A percentile compares a stretch with the other conserved stretches of the same genome.
Evolutionary conservation across 2,888 invertebrate genomes (phyloP).

Genomic region (Didymodactylos carnosus): DNA sequence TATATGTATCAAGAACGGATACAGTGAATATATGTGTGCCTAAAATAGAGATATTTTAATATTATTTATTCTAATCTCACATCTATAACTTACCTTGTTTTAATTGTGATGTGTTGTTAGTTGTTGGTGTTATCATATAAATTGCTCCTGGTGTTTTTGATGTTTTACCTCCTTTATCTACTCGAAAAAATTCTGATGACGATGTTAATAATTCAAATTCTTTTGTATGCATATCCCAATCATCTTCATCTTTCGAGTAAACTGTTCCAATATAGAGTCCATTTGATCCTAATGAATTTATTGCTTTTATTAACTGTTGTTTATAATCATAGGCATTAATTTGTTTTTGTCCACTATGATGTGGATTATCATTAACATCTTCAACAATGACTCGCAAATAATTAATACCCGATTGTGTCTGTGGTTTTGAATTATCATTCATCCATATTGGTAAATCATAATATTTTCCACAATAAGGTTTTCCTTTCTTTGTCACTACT

Average conservation of each 20-base stretch:
- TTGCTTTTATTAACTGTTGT: constrained; percentile 41
- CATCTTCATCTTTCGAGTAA: constrained; percentile 87
- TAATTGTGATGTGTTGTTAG: not conserved
- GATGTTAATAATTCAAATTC: constrained; percentile 44
- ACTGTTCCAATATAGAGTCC: constrained; percentile 56
- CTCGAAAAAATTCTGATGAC: not conserved
- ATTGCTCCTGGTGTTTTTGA: not conserved
- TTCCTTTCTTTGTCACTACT: not conserved
- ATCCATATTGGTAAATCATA: constrained; percentile 89
- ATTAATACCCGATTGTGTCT: constrained; percentile 53
- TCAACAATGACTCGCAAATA: constrained; percentile 86
- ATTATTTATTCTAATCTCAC: too few species aligned
- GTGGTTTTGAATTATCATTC: constrained; percentile 85
- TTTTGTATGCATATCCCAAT: constrained; percentile 94
- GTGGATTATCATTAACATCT: constrained; percentile 92
- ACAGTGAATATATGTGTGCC: constrained; percentile 7
- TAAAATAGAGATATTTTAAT: too few species aligned
- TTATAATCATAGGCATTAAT: constrained; percentile 90
- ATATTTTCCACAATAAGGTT: constrained; percentile 44
- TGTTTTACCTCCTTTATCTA: constrained; percentile 47
- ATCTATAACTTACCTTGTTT: not conserved
- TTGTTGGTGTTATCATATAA: not conserved
- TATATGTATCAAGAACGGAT: constrained; percentile 4
- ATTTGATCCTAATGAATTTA: not conserved
- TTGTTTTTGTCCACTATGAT: constrained; percentile 86